Evolutionary conservation across 2,888 invertebrate genomes (phyloP), one percentile per base, ranked within the genome.

Genomic region (Notodonta dromedarius): DNA sequence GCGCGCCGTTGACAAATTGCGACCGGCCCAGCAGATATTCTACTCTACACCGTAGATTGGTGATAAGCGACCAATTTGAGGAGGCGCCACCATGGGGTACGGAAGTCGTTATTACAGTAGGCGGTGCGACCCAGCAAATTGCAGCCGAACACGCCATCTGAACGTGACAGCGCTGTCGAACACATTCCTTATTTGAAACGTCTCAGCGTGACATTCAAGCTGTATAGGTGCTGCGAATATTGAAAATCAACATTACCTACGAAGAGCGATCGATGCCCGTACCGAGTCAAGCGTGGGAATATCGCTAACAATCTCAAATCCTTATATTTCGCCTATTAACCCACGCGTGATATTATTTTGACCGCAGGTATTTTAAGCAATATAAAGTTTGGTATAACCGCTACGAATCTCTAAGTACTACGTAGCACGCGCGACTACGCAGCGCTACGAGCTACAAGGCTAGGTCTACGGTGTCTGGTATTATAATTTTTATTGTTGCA

Each of bases 51-150:
- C 86, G 82, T 89, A 93, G 93, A 93, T 93, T 89, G 89, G 92
- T 91, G 93, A 93, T 93, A 93, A 93, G 92, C 93, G 93, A 93
- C 92, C 92, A 93, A 93, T 93, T 93, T 90, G 88, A 91, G 92
- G 90, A 92, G 93, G 92, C 93, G 91, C 92, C 91, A 89, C 90
- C 90, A 86, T 91, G 86, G 88, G 91, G 91, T 90, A 90, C 92
- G 93, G 92, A 92, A 93, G 92, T 91, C 93, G 93, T 93, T 92
- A 93, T 93, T 91, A 92, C 90, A 90, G 93, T 89, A 91, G 92
- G 92, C 92, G 92, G 91, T 84, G 89, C 89, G 89, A 91, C 85
- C 82, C 79, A 86, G 86, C 85, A 93, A 93, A 93, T 93, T 92
- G 91, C 91, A 83, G 85, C 84, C 86, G 84, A 85, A 86, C 93